Percentiles rank a stretch among this genome's conserved stretches.
Conservation (phyloP, 1,140 invertebrate species). For the Rhysida immarginata region DNA sequence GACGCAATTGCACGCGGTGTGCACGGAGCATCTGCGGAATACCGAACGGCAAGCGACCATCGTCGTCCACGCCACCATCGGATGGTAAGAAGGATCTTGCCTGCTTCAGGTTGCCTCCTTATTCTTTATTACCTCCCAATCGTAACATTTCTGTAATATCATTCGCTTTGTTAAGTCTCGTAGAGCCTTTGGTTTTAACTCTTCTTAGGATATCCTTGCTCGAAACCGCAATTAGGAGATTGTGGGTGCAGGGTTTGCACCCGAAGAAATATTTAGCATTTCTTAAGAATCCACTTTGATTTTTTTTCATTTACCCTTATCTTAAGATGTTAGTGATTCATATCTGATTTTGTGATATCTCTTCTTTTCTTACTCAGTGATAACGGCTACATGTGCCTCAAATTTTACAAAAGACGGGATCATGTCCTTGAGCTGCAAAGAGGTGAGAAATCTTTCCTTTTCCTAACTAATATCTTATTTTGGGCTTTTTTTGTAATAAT, state of each 20-base stretch:
- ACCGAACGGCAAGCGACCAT: constrained; percentile 11
- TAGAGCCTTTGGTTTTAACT: neutral
- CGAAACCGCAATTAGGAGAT: no score
- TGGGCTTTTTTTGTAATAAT: no score
- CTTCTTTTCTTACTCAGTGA: constrained; percentile 8
- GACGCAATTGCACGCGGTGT: neutral
- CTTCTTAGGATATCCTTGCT: neutral
- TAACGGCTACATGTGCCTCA: constrained; percentile 16
- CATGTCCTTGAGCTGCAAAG: constrained; percentile 17
- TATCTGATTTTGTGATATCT: neutral
- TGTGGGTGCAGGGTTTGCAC: no score
- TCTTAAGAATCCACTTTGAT: no score
- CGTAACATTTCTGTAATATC: neutral
- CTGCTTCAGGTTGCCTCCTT: neutral
- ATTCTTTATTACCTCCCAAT: neutral
- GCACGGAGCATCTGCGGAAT: constrained; percentile 12
- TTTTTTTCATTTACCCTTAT: no score
- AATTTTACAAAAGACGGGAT: constrained; percentile 15
- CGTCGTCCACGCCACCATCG: constrained; percentile 16
- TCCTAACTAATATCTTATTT: no score
- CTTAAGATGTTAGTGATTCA: no score
- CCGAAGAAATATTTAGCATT: no score
- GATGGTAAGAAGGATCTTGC: constrained; percentile 16
- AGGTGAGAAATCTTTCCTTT: constrained; percentile 9
- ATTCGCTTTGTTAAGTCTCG: neutral